Percentiles rank a stretch among this genome's conserved stretches.
Conservation (phyloP, 2,888 invertebrate species). For the Mythimna vitellina region DNA sequence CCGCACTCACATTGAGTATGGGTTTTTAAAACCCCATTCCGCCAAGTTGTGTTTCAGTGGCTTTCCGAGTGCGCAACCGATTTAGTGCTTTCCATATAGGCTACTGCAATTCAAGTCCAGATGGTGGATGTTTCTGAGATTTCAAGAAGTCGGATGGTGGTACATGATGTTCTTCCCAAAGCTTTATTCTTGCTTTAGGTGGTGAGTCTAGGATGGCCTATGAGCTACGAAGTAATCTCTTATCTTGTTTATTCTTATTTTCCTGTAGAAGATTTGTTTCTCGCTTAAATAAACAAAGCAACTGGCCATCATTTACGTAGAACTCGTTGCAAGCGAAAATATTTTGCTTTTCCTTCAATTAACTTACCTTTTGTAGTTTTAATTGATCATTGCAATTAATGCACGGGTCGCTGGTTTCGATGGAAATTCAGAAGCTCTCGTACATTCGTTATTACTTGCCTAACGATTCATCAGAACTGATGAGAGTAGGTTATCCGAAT, state of each 20-base stretch:
- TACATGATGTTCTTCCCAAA: too few species aligned
- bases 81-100: too few species aligned
- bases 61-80: too few species aligned
- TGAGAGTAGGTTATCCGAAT: constrained; percentile 1
- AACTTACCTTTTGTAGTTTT: constrained; percentile 15
- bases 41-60: too few species aligned
- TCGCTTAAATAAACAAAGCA: constrained; percentile 29
- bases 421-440: constrained; percentile 24
- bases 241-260: constrained; percentile 25
- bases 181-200: too few species aligned
- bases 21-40: too few species aligned
- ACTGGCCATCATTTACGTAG: neutral
- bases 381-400: constrained; percentile 22
- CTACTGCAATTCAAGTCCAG: too few species aligned
- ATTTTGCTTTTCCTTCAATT: constrained; percentile 19
- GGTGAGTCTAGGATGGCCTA: too few species aligned
- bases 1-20: too few species aligned
- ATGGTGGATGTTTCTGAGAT: too few species aligned
- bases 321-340: constrained; percentile 16
- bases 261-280: constrained; percentile 27
- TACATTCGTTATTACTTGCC: constrained; percentile 8
- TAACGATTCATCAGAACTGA: constrained; percentile 17
- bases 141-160: too few species aligned
- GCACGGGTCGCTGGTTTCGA: constrained; percentile 18
- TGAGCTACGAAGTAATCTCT: too few species aligned